Evolutionary conservation across 2,113 vertebrate species (phyloP).

Genomic region (Limnothrissa miodon): DNA sequence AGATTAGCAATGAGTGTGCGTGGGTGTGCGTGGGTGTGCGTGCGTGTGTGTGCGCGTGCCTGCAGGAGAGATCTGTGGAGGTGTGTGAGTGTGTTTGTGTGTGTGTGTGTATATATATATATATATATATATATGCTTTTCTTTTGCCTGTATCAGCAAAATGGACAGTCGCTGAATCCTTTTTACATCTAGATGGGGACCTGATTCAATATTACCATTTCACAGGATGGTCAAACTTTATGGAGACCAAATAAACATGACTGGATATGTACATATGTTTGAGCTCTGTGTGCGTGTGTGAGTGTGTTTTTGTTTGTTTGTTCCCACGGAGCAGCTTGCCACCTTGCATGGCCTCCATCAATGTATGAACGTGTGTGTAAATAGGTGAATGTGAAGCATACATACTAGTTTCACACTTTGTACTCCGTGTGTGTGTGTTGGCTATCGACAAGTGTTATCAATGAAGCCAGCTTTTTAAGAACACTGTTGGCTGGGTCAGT

Average conservation of each 20-base stretch:
- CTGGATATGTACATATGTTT: conserved; percentile 9
- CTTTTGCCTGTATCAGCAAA: conserved; percentile 11
- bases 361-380: no score
- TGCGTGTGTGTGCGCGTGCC: not conserved
- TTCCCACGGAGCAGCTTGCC: no score
- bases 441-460: not conserved
- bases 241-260: conserved; percentile 16
- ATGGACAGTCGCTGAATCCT: conserved; percentile 1
- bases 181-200: not conserved
- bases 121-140: conserved; percentile 10
- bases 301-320: not conserved
- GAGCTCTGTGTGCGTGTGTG: not conserved
- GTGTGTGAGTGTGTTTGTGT: not conserved
- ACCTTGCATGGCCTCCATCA: no score
- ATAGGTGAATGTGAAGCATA: no score
- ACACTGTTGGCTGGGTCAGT: not conserved
- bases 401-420: no score
- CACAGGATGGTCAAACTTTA: not conserved
- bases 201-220: conserved; percentile 1
- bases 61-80: not conserved
- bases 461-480: not conserved
- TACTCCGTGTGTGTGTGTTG: not conserved
- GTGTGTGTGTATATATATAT: no score
- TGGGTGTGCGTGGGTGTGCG: not conserved
- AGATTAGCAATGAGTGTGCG: not conserved